Percentiles rank a stretch among this genome's conserved stretches.
These are phyloP conservation scores for Anolis sagrei DNA, from an alignment of 2,113 vertebrate species.

Conservation along the genomic window DNA sequence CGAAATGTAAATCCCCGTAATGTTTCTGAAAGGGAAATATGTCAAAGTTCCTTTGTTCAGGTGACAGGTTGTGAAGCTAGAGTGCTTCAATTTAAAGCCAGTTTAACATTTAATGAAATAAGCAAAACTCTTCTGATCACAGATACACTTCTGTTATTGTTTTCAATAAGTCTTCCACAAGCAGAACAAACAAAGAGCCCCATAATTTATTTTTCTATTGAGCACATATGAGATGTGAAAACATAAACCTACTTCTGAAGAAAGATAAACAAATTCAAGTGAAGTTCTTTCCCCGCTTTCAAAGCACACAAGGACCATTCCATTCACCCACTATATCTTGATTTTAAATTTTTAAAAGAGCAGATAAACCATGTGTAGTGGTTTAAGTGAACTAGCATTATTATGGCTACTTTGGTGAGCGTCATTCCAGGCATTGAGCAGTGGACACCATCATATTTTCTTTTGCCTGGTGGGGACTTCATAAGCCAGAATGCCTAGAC, in stretches of 20 bases:
- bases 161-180: slow-evolving; percentile 44
- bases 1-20: slow-evolving; percentile 67
- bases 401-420: too few species aligned
- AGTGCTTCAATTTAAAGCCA: slow-evolving; percentile 60
- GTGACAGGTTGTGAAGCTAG: slow-evolving; percentile 67
- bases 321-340: not conserved
- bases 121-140: slow-evolving; percentile 58
- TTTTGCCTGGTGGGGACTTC: too few species aligned
- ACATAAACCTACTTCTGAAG: slow-evolving; percentile 16
- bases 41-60: slow-evolving; percentile 64
- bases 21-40: slow-evolving; percentile 54
- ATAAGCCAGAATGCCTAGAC: too few species aligned
- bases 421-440: too few species aligned
- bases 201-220: slow-evolving; percentile 49
- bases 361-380: too few species aligned
- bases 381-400: too few species aligned
- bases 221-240: not conserved
- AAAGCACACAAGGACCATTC: not conserved
- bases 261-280: not conserved
- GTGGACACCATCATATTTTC: too few species aligned
- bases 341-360: too few species aligned
- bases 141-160: slow-evolving; percentile 44
- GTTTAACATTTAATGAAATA: slow-evolving; percentile 71
- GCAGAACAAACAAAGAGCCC: slow-evolving; percentile 3
- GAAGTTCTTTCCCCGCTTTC: too few species aligned